Evolutionary conservation across 2,888 invertebrate species (phyloP).

Genomic region (Ischnus inquisitorius): DNA sequence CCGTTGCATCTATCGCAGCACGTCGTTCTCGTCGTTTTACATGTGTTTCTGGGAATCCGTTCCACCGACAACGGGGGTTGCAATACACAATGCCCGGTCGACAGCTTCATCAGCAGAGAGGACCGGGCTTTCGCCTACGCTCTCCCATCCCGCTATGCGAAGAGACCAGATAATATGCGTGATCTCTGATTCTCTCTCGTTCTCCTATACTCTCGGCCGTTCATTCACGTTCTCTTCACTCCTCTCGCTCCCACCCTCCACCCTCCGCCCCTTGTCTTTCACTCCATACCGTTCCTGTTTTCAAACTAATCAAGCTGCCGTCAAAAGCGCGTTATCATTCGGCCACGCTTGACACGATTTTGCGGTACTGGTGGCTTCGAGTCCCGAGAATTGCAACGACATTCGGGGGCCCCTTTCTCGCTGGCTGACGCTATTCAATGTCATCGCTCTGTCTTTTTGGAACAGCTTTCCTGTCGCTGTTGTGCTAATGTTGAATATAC

Average conservation of each 20-base stretch:
- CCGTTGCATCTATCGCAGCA: not conserved
- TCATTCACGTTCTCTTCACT: constrained; percentile 7
- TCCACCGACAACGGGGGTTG: constrained; percentile 72
- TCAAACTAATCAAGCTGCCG: constrained; percentile 74
- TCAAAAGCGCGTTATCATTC: constrained; percentile 71
- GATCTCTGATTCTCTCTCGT: constrained; percentile 49
- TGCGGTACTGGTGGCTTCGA: not conserved
- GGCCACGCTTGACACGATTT: constrained; percentile 31
- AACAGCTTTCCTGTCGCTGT: constrained; percentile 7
- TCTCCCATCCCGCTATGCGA: not conserved
- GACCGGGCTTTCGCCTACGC: constrained; percentile 25
- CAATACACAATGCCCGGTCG: constrained; percentile 66
- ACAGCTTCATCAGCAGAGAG: constrained; percentile 77
- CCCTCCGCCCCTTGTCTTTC: constrained; percentile 2
- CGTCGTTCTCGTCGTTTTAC: constrained; percentile 74
- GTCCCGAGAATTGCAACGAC: not conserved
- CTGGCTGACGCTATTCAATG: not conserved
- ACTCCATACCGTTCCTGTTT: constrained; percentile 55
- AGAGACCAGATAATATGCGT: constrained; percentile 47
- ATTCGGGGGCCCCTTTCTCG: not conserved
- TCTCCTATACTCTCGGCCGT: constrained; percentile 1
- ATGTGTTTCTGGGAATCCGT: constrained; percentile 79
- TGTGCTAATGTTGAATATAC: not conserved
- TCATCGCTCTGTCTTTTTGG: not conserved
- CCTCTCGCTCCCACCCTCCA: not conserved